phyloP scores from a whole-genome alignment of 2,888 invertebrate genomes.

The Latheticus oryzae region DNA sequence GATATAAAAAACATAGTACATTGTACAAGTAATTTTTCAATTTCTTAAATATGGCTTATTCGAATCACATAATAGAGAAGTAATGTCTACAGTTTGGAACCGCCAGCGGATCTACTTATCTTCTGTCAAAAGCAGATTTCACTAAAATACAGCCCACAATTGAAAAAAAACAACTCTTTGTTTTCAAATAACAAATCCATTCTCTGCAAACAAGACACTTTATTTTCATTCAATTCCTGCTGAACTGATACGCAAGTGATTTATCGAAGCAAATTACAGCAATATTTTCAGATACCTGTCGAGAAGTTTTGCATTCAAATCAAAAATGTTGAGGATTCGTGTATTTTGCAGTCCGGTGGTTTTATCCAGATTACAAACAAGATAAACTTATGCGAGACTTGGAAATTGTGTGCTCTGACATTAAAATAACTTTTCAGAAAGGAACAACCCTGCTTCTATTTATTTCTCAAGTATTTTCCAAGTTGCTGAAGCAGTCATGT shows the following conservation, averaged over 20 bases:
- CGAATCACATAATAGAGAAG: constrained; percentile 26
- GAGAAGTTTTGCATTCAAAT: constrained; percentile 2
- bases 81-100: constrained; percentile 28
- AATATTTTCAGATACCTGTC: constrained; percentile 26
- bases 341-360: constrained; percentile 5
- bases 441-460: no score
- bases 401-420: constrained; percentile 23
- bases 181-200: constrained; percentile 9
- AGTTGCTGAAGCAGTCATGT: no score
- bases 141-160: constrained; percentile 27
- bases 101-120: constrained; percentile 25
- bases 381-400: constrained; percentile 14
- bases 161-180: constrained; percentile 22
- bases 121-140: constrained; percentile 33
- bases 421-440: constrained; percentile 21
- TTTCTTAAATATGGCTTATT: no score
- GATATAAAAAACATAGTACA: no score
- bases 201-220: constrained; percentile 22
- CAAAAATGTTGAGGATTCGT: constrained; percentile 11
- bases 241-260: constrained; percentile 14
- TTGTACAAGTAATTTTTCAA: no score
- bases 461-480: constrained; percentile 24
- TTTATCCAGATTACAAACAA: constrained; percentile 20
- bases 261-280: constrained; percentile 19
- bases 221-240: constrained; percentile 22